phyloP scores from a whole-genome alignment of 2,113 vertebrate genomes.

The Chlorodrepanis virens region DNA sequence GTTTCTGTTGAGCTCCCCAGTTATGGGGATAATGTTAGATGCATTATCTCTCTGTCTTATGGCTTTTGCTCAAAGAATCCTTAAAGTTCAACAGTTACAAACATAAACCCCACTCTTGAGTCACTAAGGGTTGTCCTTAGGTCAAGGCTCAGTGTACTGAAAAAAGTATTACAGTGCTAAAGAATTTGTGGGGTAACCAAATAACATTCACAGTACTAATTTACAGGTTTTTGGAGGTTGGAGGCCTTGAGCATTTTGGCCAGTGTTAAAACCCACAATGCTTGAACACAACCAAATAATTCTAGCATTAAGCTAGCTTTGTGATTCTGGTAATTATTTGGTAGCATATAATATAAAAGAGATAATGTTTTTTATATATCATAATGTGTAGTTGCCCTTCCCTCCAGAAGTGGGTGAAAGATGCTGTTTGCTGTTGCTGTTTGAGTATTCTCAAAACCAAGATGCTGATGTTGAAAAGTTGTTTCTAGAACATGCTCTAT shows the following conservation, averaged over 20 bases:
- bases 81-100: not conserved
- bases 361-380: not conserved
- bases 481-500: not conserved
- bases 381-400: not conserved
- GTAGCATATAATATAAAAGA: not conserved
- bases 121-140: not conserved
- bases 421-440: not conserved
- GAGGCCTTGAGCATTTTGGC: not conserved
- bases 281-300: not conserved
- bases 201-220: not conserved
- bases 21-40: not conserved
- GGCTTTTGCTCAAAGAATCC: not conserved
- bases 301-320: not conserved
- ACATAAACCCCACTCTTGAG: not conserved
- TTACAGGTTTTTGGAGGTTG: not conserved
- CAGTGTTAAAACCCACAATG: not conserved
- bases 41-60: not conserved
- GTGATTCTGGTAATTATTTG: not conserved
- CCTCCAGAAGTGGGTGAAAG: not conserved
- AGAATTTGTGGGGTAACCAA: not conserved
- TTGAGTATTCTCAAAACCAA: not conserved
- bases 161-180: not conserved
- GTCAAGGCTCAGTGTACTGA: not conserved
- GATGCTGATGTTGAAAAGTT: not conserved
- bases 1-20: not conserved